These are phyloP conservation scores for Lysiphlebus fabarum DNA, from an alignment of 1,140 invertebrate genomes.

Conservation along the genomic window DNA sequence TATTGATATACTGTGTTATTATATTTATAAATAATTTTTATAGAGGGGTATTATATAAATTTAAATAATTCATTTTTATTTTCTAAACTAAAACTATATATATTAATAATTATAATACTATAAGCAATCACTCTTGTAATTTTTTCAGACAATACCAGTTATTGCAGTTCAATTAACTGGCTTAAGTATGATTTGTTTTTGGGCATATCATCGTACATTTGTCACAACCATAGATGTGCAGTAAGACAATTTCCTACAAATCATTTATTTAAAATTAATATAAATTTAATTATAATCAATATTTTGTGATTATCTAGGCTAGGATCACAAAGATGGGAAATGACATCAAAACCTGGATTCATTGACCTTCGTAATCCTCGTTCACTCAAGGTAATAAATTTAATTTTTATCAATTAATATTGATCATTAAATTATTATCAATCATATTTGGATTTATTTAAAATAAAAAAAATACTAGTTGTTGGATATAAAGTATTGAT, in stretches of 20 bases:
- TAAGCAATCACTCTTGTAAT: constrained; percentile 6
- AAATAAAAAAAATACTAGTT: too few relatives aligned
- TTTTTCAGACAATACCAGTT: constrained; percentile 46
- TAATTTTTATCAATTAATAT: constrained; percentile 5
- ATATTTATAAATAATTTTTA: too few relatives aligned
- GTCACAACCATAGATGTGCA: constrained; percentile 44
- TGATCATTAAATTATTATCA: too few relatives aligned
- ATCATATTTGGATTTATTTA: too few relatives aligned
- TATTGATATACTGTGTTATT: constrained; percentile 9
- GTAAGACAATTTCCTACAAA: constrained; percentile 35
- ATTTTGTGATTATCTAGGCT: constrained; percentile 33
- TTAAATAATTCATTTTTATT: constrained; percentile 45
- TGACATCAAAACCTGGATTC: constrained; percentile 38
- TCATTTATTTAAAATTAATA: not conserved
- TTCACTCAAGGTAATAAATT: constrained; percentile 45
- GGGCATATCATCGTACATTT: constrained; percentile 35
- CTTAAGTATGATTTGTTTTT: constrained; percentile 23
- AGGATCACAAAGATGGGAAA: constrained; percentile 47
- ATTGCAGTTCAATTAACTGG: constrained; percentile 28
- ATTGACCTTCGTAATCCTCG: constrained; percentile 51
- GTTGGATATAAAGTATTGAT: too few relatives aligned
- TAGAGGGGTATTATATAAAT: constrained; percentile 6
- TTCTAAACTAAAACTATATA: constrained; percentile 30
- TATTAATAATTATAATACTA: not conserved
- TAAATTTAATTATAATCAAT: constrained; percentile 14